A percentile compares a stretch with the other conserved stretches of the same genome.
Evolutionary conservation across 2,888 invertebrate genomes (phyloP).

Genomic region (Tuta absoluta): DNA sequence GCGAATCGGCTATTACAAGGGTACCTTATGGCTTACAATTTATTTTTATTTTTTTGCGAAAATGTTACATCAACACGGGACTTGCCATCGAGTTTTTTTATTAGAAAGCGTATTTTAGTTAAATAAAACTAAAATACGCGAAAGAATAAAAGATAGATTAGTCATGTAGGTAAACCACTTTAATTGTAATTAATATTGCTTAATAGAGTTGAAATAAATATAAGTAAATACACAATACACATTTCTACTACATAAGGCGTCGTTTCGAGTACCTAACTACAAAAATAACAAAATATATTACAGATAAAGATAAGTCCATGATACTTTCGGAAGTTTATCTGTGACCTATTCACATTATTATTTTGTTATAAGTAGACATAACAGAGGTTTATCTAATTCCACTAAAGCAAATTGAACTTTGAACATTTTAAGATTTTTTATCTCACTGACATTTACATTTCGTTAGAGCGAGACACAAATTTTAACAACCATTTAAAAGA

Average conservation of each 20-base stretch:
- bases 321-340: conserved; percentile 30
- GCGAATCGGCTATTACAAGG: too few relatives aligned
- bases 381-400: not conserved
- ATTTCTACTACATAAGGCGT: conserved; percentile 57
- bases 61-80: too few relatives aligned
- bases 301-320: not conserved
- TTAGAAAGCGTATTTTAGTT: too few relatives aligned
- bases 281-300: conserved; percentile 27
- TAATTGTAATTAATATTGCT: conserved; percentile 77
- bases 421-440: not conserved
- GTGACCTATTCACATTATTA: conserved; percentile 43
- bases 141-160: conserved; percentile 29
- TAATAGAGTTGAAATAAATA: conserved; percentile 77
- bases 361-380: not conserved
- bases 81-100: too few relatives aligned
- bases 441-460: not conserved
- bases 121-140: too few relatives aligned
- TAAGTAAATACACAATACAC: conserved; percentile 66
- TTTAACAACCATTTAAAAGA: not conserved
- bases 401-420: not conserved
- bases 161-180: conserved; percentile 72
- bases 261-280: conserved; percentile 35
- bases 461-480: not conserved
- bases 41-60: too few relatives aligned
- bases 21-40: too few relatives aligned